Conservation (phyloP, 2,113 vertebrate genomes). For the Turnix velox region DNA sequence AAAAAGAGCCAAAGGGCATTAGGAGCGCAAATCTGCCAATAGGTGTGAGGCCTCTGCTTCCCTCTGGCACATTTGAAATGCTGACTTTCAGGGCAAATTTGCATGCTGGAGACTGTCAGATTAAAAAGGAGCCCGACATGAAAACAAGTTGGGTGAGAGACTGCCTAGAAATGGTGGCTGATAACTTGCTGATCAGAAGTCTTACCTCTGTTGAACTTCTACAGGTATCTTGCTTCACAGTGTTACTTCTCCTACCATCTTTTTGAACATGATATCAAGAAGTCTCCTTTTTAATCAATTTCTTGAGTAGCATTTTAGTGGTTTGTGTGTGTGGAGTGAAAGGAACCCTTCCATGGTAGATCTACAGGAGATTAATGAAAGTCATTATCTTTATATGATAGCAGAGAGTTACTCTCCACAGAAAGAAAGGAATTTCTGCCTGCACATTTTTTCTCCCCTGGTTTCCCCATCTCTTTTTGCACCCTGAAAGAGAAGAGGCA, state of each 20-base stretch:
- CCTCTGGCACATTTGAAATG: neutral
- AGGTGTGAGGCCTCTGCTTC: constrained; percentile 20
- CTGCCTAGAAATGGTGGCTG: constrained; percentile 4
- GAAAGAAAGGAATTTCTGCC: constrained; percentile 30
- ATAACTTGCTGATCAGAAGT: neutral
- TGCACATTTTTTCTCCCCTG: neutral
- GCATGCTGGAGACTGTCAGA: neutral
- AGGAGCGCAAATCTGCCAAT: neutral
- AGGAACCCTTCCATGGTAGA: neutral
- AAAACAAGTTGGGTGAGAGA: constrained; percentile 18
- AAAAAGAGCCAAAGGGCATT: neutral
- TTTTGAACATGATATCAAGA: neutral
- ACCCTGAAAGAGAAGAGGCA: constrained; percentile 3
- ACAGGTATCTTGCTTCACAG: neutral
- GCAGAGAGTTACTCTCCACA: neutral
- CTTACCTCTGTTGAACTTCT: neutral
- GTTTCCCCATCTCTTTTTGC: neutral
- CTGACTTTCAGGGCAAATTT: neutral
- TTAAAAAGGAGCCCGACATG: constrained; percentile 16
- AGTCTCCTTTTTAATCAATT: constrained; percentile 4
- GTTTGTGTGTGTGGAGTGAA: neutral
- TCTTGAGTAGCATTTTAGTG: constrained; percentile 1
- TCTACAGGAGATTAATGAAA: constrained; percentile 44
- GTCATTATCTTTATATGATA: constrained; percentile 38
- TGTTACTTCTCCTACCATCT: neutral